Evolutionary conservation across 37 sponge, comb jelly and placozoan genomes (phyloP).

Genomic region (Spongilla lacustris): DNA sequence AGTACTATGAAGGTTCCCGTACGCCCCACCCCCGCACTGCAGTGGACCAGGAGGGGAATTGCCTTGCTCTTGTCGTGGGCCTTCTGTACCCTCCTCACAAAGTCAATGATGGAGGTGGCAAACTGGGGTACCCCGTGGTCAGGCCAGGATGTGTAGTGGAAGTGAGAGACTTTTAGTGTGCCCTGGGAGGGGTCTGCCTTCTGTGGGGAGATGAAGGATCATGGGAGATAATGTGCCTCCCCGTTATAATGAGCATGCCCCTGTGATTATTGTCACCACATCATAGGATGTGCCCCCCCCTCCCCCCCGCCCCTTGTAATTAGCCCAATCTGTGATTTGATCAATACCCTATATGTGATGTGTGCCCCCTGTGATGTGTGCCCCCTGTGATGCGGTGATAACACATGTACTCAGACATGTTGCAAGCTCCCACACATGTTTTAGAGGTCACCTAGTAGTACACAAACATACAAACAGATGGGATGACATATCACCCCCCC

Average conservation of each 20-base stretch:
- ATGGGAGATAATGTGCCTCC: too few relatives aligned
- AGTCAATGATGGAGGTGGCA: slow-evolving; percentile 79
- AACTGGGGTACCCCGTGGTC: slow-evolving; percentile 91
- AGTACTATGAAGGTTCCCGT: slow-evolving; percentile 83
- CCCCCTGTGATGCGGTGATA: too few relatives aligned
- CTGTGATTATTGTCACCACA: too few relatives aligned
- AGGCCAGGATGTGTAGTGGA: slow-evolving; percentile 64
- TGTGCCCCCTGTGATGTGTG: not conserved
- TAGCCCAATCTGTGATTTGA: too few relatives aligned
- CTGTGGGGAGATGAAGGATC: slow-evolving; percentile 30
- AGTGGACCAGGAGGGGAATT: slow-evolving; percentile 75
- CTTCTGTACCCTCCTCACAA: slow-evolving; percentile 65
- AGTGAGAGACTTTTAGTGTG: slow-evolving; percentile 54
- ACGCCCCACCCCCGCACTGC: slow-evolving; percentile 89
- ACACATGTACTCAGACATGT: too few relatives aligned
- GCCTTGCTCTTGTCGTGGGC: slow-evolving; percentile 46
- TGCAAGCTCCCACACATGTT: too few relatives aligned
- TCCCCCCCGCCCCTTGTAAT: too few relatives aligned
- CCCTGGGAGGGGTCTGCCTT: not conserved
- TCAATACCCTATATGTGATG: not conserved
- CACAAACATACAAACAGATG: too few relatives aligned
- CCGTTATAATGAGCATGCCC: too few relatives aligned
- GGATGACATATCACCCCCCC: too few relatives aligned
- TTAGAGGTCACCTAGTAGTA: too few relatives aligned
- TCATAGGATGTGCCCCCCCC: too few relatives aligned